phyloP scores from a whole-genome alignment of 2,797 vertebrate genomes.

The Hoplostethus atlanticus region DNA sequence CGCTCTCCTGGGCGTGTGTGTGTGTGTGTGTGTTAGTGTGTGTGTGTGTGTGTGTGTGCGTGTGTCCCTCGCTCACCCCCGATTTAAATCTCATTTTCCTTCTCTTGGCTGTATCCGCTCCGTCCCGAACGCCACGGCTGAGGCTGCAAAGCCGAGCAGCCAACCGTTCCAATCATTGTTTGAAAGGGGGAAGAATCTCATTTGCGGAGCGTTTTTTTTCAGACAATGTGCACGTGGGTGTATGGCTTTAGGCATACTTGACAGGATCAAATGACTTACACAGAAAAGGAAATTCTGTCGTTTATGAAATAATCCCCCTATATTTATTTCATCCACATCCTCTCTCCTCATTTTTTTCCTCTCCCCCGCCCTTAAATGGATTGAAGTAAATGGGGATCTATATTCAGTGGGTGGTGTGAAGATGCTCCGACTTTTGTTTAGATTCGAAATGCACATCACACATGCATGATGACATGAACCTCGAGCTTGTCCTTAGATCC shows the following conservation, averaged over 20 bases:
- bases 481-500: conserved; percentile 70
- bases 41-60: too few species aligned
- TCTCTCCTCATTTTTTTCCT: conserved; percentile 45
- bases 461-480: conserved; percentile 74
- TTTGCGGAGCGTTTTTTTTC: conserved; percentile 75
- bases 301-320: conserved; percentile 85
- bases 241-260: conserved; percentile 84
- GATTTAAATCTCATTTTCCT: conserved; percentile 74
- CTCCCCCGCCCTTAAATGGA: conserved; percentile 41
- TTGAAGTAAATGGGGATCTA: conserved; percentile 73
- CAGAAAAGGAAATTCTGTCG: conserved; percentile 81
- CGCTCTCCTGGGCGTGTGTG: too few species aligned
- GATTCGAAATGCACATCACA: conserved; percentile 73
- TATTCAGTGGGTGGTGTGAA: conserved; percentile 78
- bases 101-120: conserved; percentile 25
- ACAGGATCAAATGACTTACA: conserved; percentile 84
- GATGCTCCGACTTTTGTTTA: conserved; percentile 74
- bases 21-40: too few species aligned
- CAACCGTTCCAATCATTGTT: conserved; percentile 60
- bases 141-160: conserved; percentile 56
- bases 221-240: conserved; percentile 82
- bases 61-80: background rate
- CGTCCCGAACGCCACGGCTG: conserved; percentile 37
- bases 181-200: conserved; percentile 59
- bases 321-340: conserved; percentile 82